Conservation (phyloP, 1,140 invertebrate genomes). For the Diachasmimorpha longicaudata region DNA sequence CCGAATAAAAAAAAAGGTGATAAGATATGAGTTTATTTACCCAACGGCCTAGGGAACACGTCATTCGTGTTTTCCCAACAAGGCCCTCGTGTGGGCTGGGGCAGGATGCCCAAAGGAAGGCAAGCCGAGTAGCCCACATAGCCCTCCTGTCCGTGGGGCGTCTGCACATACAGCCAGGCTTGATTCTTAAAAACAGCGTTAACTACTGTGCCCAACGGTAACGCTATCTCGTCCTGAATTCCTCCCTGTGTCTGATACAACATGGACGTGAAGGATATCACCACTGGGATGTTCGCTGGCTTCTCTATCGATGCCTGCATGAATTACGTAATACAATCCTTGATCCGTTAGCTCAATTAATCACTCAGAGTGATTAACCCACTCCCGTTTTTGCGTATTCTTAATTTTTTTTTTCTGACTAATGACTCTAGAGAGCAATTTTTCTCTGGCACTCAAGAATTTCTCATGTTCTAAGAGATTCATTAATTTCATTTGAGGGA, state of each 20-base stretch:
- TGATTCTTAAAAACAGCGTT: conserved; percentile 85
- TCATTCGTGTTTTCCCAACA: conserved; percentile 82
- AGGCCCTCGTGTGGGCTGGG: conserved; percentile 65
- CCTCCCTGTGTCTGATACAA: conserved; percentile 78
- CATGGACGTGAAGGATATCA: conserved; percentile 75
- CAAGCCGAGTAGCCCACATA: conserved; percentile 79
- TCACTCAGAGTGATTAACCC: not conserved
- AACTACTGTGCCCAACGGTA: conserved; percentile 82
- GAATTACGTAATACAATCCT: conserved; percentile 18
- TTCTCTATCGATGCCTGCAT: conserved; percentile 72
- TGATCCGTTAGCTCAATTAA: too few species aligned
- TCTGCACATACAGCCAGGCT: conserved; percentile 83
- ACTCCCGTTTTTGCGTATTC: too few species aligned
- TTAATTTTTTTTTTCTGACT: too few species aligned
- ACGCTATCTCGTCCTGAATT: conserved; percentile 71
- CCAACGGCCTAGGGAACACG: conserved; percentile 73
- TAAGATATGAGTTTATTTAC: conserved; percentile 25
- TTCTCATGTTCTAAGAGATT: too few species aligned
- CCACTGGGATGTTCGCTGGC: conserved; percentile 82
- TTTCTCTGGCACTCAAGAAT: too few species aligned
- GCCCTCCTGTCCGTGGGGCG: conserved; percentile 78
- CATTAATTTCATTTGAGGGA: too few species aligned
- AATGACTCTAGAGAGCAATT: too few species aligned
- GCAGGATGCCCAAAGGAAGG: conserved; percentile 75
- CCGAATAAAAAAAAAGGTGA: too few species aligned